phyloP scores from a whole-genome alignment of 1,140 invertebrate genomes.

The Diorhabda elongata region DNA sequence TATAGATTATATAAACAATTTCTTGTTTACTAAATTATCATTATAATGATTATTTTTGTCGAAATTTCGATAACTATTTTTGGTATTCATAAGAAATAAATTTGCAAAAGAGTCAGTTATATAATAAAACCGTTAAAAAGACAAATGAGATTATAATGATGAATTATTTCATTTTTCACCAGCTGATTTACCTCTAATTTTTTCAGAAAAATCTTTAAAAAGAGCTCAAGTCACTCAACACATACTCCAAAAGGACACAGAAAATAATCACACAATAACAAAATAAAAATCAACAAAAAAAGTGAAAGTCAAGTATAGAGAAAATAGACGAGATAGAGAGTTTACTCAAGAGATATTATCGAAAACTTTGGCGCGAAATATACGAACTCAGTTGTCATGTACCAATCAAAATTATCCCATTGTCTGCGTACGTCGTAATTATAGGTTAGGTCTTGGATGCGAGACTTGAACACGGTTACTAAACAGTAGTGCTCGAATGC shows the following conservation, averaged over 20 bases:
- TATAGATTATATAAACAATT: no score
- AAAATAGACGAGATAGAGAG: background rate
- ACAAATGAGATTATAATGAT: no score
- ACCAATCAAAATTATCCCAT: slow-evolving; percentile 1
- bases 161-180: background rate
- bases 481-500: slow-evolving; percentile 15
- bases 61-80: no score
- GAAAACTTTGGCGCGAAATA: background rate
- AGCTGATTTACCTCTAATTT: background rate
- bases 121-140: no score
- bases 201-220: background rate
- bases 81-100: no score
- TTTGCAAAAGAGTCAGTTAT: no score
- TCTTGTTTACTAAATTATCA: no score
- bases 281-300: background rate
- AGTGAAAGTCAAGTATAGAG: background rate
- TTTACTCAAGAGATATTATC: background rate
- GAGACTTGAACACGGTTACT: slow-evolving; percentile 13
- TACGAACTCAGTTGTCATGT: background rate
- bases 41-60: no score
- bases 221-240: background rate
- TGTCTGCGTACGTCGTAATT: slow-evolving; percentile 3
- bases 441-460: slow-evolving; percentile 12
- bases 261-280: background rate
- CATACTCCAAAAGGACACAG: background rate